Conservation (phyloP, 2,888 invertebrate genomes). For the Alloscopus bannaensis region DNA sequence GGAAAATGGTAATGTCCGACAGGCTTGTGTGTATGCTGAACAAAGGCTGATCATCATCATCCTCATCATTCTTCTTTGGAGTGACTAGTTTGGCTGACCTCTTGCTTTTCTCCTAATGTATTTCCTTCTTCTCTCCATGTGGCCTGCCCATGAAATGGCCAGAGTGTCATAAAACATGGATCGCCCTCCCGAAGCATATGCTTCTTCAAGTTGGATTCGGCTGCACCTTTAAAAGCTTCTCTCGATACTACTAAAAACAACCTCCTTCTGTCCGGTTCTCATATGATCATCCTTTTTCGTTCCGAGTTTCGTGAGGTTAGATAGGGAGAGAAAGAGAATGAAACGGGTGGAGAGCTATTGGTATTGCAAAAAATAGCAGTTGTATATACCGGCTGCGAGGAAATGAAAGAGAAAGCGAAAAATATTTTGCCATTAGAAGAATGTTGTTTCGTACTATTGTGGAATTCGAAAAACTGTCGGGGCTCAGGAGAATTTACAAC, state of each 20-base stretch:
- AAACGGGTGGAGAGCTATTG: constrained; percentile 7
- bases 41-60: constrained; percentile 39
- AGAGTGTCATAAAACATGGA: constrained; percentile 53
- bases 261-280: neutral
- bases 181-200: constrained; percentile 40
- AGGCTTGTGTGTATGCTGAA: constrained; percentile 35
- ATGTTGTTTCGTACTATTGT: constrained; percentile 31
- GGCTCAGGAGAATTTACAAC: constrained; percentile 51
- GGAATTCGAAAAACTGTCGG: constrained; percentile 55
- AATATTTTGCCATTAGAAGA: constrained; percentile 45
- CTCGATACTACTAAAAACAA: constrained; percentile 19
- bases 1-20: constrained; percentile 40
- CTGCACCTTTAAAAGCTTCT: neutral
- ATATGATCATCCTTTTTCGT: constrained; percentile 11
- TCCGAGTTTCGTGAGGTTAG: constrained; percentile 4
- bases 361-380: constrained; percentile 6
- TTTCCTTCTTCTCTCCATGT: constrained; percentile 48
- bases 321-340: neutral
- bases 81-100: constrained; percentile 39
- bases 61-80: constrained; percentile 26
- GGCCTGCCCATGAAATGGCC: constrained; percentile 41
- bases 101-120: constrained; percentile 47
- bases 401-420: no score
- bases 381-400: no score
- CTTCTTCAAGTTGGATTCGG: constrained; percentile 35